Evolutionary conservation across 1,140 invertebrate genomes (phyloP), one percentile per base, ranked within the genome.

Genomic region (Drosophila yakuba): DNA sequence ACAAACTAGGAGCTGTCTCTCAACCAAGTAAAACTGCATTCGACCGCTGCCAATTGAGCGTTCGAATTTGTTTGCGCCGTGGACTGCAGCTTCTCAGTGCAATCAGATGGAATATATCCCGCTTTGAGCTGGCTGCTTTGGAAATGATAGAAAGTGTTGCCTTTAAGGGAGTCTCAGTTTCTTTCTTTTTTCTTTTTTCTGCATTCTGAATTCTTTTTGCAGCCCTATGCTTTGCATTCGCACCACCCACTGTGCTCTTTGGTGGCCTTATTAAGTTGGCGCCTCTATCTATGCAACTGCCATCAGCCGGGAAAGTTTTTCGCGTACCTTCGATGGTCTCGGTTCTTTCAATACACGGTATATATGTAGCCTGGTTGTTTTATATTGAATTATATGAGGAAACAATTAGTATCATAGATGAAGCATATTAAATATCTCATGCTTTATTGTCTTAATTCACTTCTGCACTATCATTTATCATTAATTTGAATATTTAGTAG

Each of bases 231-330:
- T 47, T 43, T 58, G 43, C 64, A 38, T 74, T 64, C 68, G 51
- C 36, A 63, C 48, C 74, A 74, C 74, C 79, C 79, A 71, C 62
- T 68, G 59, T 48, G 80, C 62, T 74, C 56, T 52, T 82, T 78
- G 64, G 69, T 58, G 80, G 84, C 82, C 83, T 89, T 86, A 83
- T 86, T 82, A 86, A 88, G 83, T 86, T 86, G 84, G 75, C 83
- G 84, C 84, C 83, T 79, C 41, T 51, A 36, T 79, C 41, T 51
- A 36, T 54, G 56, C 62, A 78, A 71, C 73, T 63, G 61, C 52
- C 67, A 47, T 23, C 47, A 47, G 44, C 45, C 20, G 43, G 55
- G 66, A 41, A 79, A 86, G 83, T 76, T 88, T 89, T 89, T 50
- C 72, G 83, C 76, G 79, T 88, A 71, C 83, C 83, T 82, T 79